Conservation (phyloP, 2,797 vertebrate genomes). For the Jordanella pulchra region DNA sequence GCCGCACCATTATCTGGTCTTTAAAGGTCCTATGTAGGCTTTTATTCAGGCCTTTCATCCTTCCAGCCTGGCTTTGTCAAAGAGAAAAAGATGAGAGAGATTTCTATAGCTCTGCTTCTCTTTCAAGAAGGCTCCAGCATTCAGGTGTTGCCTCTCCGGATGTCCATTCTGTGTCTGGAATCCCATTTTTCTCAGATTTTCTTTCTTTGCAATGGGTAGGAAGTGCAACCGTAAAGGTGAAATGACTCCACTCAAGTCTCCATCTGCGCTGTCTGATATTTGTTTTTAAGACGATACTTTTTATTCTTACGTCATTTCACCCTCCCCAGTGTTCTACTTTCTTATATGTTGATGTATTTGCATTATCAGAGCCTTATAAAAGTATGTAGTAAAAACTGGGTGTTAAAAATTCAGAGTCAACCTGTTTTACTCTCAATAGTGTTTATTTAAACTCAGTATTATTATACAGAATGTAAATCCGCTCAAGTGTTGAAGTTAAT, state of each 20-base stretch:
- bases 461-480: no score
- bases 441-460: no score
- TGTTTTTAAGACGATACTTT: constrained; percentile 58
- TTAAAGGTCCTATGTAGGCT: constrained; percentile 56
- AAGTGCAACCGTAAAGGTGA: constrained; percentile 33
- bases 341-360: constrained; percentile 43
- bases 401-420: no score
- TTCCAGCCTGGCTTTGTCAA: constrained; percentile 47
- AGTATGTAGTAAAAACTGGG: no score
- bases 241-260: constrained; percentile 41
- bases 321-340: constrained; percentile 25
- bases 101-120: constrained; percentile 53
- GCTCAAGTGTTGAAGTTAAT: no score
- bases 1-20: constrained; percentile 59
- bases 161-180: constrained; percentile 64
- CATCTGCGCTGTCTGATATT: constrained; percentile 55
- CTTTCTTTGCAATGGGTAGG: constrained; percentile 46
- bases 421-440: no score
- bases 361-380: constrained; percentile 10
- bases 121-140: constrained; percentile 57
- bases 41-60: constrained; percentile 64
- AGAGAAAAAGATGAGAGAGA: constrained; percentile 44
- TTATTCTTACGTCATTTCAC: constrained; percentile 24
- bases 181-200: constrained; percentile 48
- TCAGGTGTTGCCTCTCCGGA: constrained; percentile 52